These are phyloP conservation scores for Sinohyriopsis cumingii DNA, from an alignment of 2,888 invertebrate genomes.

Conservation along the genomic window DNA sequence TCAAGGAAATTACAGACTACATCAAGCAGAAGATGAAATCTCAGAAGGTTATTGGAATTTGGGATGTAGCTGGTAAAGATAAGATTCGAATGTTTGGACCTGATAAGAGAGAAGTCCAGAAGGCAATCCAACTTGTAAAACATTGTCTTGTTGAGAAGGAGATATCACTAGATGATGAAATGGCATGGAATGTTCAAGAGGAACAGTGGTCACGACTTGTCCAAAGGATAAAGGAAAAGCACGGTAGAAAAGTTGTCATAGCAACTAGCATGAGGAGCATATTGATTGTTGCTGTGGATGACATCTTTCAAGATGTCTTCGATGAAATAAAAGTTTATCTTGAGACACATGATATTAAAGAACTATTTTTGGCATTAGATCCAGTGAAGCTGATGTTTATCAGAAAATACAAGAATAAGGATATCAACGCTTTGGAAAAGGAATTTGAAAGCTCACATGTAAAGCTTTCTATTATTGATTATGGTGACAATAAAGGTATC, in stretches of 20 bases:
- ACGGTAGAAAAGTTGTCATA: constrained; percentile 9
- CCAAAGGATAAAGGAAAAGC: background rate
- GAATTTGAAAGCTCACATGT: too few species aligned
- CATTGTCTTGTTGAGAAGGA: constrained; percentile 2
- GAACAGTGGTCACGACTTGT: constrained; percentile 4
- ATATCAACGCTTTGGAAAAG: too few species aligned
- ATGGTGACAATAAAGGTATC: constrained; percentile 12
- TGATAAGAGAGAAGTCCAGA: constrained; percentile 7
- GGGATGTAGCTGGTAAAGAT: constrained; percentile 12
- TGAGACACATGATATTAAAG: constrained; percentile 16
- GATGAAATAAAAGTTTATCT: constrained; percentile 19
- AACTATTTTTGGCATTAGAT: constrained; percentile 16
- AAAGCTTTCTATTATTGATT: too few species aligned
- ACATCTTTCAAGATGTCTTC: constrained; percentile 12
- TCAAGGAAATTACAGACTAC: background rate
- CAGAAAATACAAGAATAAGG: too few species aligned
- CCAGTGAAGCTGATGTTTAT: background rate
- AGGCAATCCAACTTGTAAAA: constrained; percentile 5
- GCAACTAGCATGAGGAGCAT: constrained; percentile 3
- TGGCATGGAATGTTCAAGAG: constrained; percentile 3
- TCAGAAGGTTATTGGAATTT: constrained; percentile 14
- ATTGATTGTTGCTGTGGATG: constrained; percentile 7
- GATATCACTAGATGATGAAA: constrained; percentile 4
- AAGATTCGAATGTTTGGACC: constrained; percentile 19
- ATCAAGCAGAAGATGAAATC: constrained; percentile 9